Conservation (phyloP, 2,113 vertebrate genomes). For the Gorsachius goisagi region DNA sequence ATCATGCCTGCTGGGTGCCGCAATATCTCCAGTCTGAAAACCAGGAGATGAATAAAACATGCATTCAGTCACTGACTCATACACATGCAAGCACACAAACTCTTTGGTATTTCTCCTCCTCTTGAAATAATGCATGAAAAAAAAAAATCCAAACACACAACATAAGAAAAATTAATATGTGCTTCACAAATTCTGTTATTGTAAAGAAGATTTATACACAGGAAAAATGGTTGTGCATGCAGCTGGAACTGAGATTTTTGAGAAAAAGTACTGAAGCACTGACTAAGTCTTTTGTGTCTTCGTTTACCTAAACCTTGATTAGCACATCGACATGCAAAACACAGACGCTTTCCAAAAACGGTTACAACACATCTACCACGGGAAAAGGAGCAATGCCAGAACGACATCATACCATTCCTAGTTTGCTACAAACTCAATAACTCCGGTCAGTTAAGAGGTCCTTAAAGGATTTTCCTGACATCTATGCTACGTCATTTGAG, state of each 20-base stretch:
- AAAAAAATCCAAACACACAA: neutral
- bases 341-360: neutral
- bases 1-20: neutral
- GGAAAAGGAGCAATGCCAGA: constrained; percentile 3
- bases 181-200: neutral
- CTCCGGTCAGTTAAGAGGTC: neutral
- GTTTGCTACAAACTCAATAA: neutral
- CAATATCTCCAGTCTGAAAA: neutral
- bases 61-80: neutral
- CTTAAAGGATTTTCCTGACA: constrained; percentile 1
- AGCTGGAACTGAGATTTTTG: neutral
- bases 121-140: neutral
- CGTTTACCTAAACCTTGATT: neutral
- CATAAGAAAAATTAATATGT: neutral
- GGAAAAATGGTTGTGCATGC: neutral
- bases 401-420: neutral
- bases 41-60: constrained; percentile 4
- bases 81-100: neutral
- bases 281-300: neutral
- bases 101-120: neutral
- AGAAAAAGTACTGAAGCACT: neutral
- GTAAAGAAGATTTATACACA: neutral
- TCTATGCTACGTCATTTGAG: neutral
- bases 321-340: neutral
- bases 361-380: neutral